Evolutionary conservation across 2,888 invertebrate species (phyloP), one percentile per base, ranked within the genome.

Genomic region (Macaria notata): DNA sequence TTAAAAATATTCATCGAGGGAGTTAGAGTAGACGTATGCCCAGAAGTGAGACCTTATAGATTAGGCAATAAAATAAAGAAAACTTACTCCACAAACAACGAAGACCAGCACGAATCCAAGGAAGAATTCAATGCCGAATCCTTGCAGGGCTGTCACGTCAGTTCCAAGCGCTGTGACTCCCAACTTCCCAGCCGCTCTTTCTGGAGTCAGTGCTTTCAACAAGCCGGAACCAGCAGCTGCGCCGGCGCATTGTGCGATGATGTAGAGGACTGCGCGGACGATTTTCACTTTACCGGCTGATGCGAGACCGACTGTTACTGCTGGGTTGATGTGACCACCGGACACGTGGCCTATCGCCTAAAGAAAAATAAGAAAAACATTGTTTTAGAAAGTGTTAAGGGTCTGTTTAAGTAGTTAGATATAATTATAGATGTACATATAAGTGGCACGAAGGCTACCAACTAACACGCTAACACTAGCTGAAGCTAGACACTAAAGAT

Each of bases 251-350:
- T 98, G 98, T 0, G 94, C 95, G 49, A 96, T 79, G 49, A 98
- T 93, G 86, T 98, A 98, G 41, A 97, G 90, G 2, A 96, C 47
- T 0, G 95, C 96, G 65, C 97, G 94, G 36, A 94, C 81, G 0
- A 96, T 86, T 68, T 95, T 94, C 52, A 97, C 95, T 73, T 96
- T 95, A 6, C 98, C 96, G 6, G 95, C 94, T 8, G 95, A 94
- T 53, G 97, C 86, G 86, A 98, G 93, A 1, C 96, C 97, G 19
- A 93, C 82, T 4, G 98, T 98, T 44, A 98, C 97, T 0, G 98
- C 98, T 1, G 98, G 98, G 92, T 98, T 98, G 61, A 98, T 92
- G 84, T 98, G 98, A 7, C 96, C 97, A 3, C 98, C 98, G 57
- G 97, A 97, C 52, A 97, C 93, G 84, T 97, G 97, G 3, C 97